Evolutionary conservation across 2,797 vertebrate genomes (phyloP), one percentile per base, ranked within the genome.

Genomic region (Myripristis murdjan): DNA sequence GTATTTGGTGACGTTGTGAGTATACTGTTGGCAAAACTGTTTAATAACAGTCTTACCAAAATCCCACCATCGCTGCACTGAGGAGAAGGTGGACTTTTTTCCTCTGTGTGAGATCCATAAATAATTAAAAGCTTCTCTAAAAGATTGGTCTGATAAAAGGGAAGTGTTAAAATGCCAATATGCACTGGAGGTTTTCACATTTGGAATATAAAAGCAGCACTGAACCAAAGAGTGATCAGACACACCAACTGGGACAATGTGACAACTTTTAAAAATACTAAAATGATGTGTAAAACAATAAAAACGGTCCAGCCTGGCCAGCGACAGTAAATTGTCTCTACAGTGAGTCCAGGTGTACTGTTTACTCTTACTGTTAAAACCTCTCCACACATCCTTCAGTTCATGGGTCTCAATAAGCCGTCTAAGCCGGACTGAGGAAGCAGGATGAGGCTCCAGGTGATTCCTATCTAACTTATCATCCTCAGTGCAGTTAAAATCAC

Each of bases 281-380:
- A 43, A 52, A 43, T 71, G 67, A n/a, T 73, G 54, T 11, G 51
- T 65, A 33, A 31, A 59, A 51, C 31, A 39, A 14, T 64, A 64
- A 10, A 73, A 43, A 5, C 18, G 7, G 14, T 46, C 52, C 5
- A 58, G 43, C 6, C 52, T 63, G 16, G 44, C 43, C 15, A 72
- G n/a, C 23, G 69, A 63, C 16, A 72, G 8, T 1, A 14, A 6
- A 28, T 24, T 6, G 1, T 33, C 62, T 6, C 15, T 6, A 1
- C 2, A 3, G 9, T 73, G 62, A 3, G 55, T 5, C 54, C 70
- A 52, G 6, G 52, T 65, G 16, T 65, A 73, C 47, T 66, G 62
- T 16, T 47, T 53, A 5, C 41, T 2, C 0, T 12, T 14, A 5
- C 3, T 9, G 18, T 73, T 11, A 2, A 54, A 15, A 7, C 7